A percentile compares a stretch with the other conserved stretches of the same genome.
Conservation (phyloP, 1,140 invertebrate species). For the Danaus plexippus region DNA sequence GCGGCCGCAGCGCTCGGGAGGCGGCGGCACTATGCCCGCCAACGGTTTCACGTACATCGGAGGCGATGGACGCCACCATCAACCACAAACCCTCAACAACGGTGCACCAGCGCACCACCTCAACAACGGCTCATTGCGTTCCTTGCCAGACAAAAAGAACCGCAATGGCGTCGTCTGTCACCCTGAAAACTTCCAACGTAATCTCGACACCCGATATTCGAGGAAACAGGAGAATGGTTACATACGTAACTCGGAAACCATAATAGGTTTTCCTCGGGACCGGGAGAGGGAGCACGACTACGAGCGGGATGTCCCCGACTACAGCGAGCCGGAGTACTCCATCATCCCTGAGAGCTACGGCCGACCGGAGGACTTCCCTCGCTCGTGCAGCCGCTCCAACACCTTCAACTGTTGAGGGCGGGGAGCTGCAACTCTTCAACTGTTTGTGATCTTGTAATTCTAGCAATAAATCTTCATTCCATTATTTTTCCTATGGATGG, state of each 20-base stretch:
- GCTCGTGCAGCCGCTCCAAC: constrained; percentile 64
- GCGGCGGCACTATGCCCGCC: constrained; percentile 78
- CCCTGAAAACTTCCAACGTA: constrained; percentile 64
- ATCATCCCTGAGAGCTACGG: constrained; percentile 62
- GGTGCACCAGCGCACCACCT: constrained; percentile 64
- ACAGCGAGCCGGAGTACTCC: constrained; percentile 68
- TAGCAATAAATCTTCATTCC: constrained; percentile 73
- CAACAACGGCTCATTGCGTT: constrained; percentile 66
- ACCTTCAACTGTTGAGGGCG: constrained; percentile 69
- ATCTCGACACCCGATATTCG: constrained; percentile 63
- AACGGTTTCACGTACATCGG: constrained; percentile 84
- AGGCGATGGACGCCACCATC: constrained; percentile 66
- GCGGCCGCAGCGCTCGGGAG: constrained; percentile 71
- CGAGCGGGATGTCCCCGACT: constrained; percentile 37
- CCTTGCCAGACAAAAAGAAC: constrained; percentile 62
- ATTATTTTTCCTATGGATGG: constrained; percentile 61
- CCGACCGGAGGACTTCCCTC: constrained; percentile 49
- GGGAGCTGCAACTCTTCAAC: constrained; percentile 41
- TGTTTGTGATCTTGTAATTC: constrained; percentile 69
- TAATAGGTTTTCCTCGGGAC: constrained; percentile 57
- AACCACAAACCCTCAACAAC: constrained; percentile 68
- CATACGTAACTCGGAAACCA: constrained; percentile 57
- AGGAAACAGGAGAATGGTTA: constrained; percentile 68
- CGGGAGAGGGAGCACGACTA: constrained; percentile 34
- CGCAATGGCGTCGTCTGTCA: constrained; percentile 62